These are phyloP conservation scores for Rhabdornis inornatus DNA, from an alignment of 2,113 vertebrate species.

Conservation along the genomic window DNA sequence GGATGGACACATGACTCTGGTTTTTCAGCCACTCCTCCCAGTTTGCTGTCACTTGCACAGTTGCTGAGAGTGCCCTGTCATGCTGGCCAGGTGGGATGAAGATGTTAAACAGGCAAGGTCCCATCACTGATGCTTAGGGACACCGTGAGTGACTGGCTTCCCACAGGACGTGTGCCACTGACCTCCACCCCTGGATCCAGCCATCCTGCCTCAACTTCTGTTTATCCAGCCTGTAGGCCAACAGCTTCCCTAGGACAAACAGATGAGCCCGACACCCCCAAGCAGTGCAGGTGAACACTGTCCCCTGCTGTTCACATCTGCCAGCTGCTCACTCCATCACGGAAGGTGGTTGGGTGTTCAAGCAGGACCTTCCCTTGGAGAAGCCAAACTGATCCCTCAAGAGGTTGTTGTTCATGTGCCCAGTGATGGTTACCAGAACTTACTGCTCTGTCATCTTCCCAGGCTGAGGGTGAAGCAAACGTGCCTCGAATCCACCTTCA, in stretches of 20 bases:
- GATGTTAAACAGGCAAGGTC: not conserved
- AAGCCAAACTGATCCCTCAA: not conserved
- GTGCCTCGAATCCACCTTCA: not conserved
- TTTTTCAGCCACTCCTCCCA: not conserved
- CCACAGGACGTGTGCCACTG: not conserved
- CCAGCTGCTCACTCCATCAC: not conserved
- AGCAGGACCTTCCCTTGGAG: not conserved
- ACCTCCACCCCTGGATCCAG: not conserved
- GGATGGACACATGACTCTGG: not conserved
- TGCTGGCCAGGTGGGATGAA: not conserved
- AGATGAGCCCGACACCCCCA: not conserved
- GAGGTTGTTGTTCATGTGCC: accelerated
- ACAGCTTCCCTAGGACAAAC: not conserved
- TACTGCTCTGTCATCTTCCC: not conserved
- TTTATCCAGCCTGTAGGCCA: accelerated
- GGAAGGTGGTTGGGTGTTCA: not conserved
- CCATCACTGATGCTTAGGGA: not conserved
- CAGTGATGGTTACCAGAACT: not conserved
- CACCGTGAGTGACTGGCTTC: not conserved
- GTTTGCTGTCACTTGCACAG: not conserved
- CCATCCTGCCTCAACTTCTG: not conserved
- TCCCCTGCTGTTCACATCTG: not conserved
- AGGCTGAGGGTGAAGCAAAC: not conserved
- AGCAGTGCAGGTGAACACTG: not conserved
- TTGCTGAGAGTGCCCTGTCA: not conserved